phyloP scores from a whole-genome alignment of 1,140 invertebrate genomes.

The Calephelis virginiensis region DNA sequence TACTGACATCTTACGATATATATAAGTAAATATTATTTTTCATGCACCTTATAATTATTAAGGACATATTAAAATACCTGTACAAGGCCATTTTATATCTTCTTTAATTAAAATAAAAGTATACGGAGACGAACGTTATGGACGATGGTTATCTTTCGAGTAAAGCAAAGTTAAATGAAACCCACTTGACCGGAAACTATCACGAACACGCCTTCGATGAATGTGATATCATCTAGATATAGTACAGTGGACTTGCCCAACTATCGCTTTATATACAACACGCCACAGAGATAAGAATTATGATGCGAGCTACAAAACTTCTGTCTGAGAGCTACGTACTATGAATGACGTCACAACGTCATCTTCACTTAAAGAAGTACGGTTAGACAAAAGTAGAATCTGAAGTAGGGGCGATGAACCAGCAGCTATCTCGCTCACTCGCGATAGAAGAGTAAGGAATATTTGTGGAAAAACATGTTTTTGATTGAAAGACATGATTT shows the following conservation, averaged over 20 bases:
- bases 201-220: conserved; percentile 65
- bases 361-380: conserved; percentile 64
- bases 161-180: conserved; percentile 50
- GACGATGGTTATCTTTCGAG: conserved; percentile 37
- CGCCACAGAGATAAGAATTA: conserved; percentile 52
- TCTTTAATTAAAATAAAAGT: conserved; percentile 29
- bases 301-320: conserved; percentile 73
- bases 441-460: conserved; percentile 74
- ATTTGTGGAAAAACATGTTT: conserved; percentile 74
- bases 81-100: conserved; percentile 51
- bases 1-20: too few relatives aligned
- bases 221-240: conserved; percentile 67
- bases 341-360: conserved; percentile 68
- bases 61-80: conserved; percentile 40
- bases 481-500: conserved; percentile 49
- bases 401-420: conserved; percentile 53
- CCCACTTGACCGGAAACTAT: conserved; percentile 59
- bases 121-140: conserved; percentile 30
- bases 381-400: conserved; percentile 56
- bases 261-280: conserved; percentile 74
- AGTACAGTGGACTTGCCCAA: conserved; percentile 41
- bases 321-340: conserved; percentile 77
- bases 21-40: conserved; percentile 1
- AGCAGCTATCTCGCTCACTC: conserved; percentile 56
- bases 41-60: neutral